These are phyloP conservation scores for Buceros bicornis DNA, from an alignment of 2,797 vertebrate species.

Conservation along the genomic window DNA sequence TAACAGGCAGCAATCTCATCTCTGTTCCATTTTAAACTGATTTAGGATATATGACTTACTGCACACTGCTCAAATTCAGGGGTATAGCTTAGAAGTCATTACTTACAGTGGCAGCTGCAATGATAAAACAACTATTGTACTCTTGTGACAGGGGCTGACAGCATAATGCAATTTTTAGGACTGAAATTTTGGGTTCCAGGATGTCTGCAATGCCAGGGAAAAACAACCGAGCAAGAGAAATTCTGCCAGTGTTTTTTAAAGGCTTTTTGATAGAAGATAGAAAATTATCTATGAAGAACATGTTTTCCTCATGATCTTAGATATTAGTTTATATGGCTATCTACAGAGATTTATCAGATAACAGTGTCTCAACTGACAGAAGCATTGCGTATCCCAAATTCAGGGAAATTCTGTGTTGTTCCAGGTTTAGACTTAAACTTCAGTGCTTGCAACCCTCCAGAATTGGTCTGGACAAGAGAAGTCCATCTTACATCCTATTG, in stretches of 20 bases:
- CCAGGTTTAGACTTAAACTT: background rate
- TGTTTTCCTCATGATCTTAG: background rate
- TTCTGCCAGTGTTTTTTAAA: background rate
- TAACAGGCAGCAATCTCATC: background rate
- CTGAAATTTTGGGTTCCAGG: slow-evolving; percentile 19
- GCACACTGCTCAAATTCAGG: background rate
- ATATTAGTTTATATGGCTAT: background rate
- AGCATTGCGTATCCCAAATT: background rate
- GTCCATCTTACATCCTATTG: background rate
- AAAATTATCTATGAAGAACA: background rate
- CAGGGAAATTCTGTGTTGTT: background rate
- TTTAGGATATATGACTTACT: background rate
- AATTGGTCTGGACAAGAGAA: background rate
- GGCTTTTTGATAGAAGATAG: background rate
- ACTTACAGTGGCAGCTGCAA: slow-evolving; percentile 14
- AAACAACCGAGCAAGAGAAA: background rate
- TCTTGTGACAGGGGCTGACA: slow-evolving; percentile 32
- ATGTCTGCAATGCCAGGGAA: background rate
- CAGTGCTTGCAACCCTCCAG: background rate
- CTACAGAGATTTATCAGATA: background rate
- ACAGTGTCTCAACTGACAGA: background rate
- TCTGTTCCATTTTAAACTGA: slow-evolving; percentile 13
- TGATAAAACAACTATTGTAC: slow-evolving; percentile 4
- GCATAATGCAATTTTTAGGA: slow-evolving; percentile 40
- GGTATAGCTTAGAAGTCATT: background rate